These are phyloP conservation scores for Lithosia quadra DNA, from an alignment of 2,888 invertebrate genomes.

Conservation along the genomic window DNA sequence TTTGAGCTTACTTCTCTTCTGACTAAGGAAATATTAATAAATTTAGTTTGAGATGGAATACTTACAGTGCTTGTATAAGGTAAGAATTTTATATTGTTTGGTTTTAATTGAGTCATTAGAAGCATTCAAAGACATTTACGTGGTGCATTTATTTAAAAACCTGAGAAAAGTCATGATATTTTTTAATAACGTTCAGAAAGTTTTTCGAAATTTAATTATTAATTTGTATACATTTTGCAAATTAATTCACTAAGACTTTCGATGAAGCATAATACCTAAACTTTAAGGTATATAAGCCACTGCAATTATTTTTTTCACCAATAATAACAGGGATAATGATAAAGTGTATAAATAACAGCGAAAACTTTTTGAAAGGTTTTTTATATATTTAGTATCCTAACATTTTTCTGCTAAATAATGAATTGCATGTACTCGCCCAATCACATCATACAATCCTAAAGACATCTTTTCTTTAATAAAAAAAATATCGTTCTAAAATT, in stretches of 20 bases:
- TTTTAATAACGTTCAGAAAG: neutral
- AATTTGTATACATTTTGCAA: neutral
- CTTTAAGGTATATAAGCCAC: neutral
- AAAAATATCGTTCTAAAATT: neutral
- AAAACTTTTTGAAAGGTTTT: neutral
- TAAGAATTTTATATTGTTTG: slow-evolving; percentile 52
- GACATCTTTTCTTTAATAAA: neutral
- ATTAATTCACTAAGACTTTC: neutral
- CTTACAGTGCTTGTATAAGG: slow-evolving; percentile 53
- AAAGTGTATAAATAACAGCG: neutral
- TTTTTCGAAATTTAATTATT: neutral
- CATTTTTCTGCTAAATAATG: neutral
- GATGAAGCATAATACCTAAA: neutral
- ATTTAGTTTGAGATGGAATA: slow-evolving; percentile 38
- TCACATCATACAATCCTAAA: neutral
- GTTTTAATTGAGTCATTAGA: slow-evolving; percentile 17
- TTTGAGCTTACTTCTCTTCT: slow-evolving; percentile 61
- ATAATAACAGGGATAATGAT: slow-evolving; percentile 24
- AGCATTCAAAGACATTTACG: slow-evolving; percentile 16
- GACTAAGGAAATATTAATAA: slow-evolving; percentile 51
- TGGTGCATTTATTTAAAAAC: neutral
- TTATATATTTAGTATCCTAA: neutral
- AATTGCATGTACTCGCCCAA: neutral
- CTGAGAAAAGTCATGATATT: neutral
- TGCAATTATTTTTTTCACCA: slow-evolving; percentile 21